Conservation (phyloP, 2,888 invertebrate species). For the Sinhomidia bicolor region DNA sequence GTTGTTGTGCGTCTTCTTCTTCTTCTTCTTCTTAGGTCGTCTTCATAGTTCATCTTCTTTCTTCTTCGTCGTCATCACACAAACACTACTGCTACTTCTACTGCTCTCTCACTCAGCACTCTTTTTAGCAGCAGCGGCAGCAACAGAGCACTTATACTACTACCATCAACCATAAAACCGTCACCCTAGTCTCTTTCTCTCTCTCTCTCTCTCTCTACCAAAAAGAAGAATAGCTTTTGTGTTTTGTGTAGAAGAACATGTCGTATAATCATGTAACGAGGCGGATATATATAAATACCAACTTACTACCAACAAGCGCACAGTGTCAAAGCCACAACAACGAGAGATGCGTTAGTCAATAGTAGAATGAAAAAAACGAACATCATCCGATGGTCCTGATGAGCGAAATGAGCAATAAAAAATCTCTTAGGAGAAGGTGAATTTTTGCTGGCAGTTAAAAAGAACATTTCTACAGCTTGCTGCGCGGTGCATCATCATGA, state of each 20-base stretch:
- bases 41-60: too few species aligned
- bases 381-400: neutral
- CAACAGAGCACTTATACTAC: neutral
- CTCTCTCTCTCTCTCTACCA: too few species aligned
- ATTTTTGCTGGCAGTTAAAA: neutral
- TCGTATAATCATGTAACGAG: conserved; percentile 51
- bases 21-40: conserved; percentile 5
- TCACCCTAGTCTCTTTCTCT: conserved; percentile 42
- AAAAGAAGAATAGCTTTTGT: conserved; percentile 2
- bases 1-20: conserved; percentile 17
- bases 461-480: neutral
- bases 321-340: conserved; percentile 26
- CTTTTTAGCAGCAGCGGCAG: too few species aligned
- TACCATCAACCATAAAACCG: conserved; percentile 25
- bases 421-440: conserved; percentile 23
- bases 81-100: too few species aligned
- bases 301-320: too few species aligned
- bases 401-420: conserved; percentile 27
- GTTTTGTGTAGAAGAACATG: neutral
- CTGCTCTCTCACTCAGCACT: too few species aligned
- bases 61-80: neutral
- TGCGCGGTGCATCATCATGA: neutral
- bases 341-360: neutral
- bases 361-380: neutral
- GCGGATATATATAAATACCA: neutral